These are phyloP conservation scores for Drosophila triauraria DNA, from an alignment of 1,140 invertebrate species.

Conservation along the genomic window DNA sequence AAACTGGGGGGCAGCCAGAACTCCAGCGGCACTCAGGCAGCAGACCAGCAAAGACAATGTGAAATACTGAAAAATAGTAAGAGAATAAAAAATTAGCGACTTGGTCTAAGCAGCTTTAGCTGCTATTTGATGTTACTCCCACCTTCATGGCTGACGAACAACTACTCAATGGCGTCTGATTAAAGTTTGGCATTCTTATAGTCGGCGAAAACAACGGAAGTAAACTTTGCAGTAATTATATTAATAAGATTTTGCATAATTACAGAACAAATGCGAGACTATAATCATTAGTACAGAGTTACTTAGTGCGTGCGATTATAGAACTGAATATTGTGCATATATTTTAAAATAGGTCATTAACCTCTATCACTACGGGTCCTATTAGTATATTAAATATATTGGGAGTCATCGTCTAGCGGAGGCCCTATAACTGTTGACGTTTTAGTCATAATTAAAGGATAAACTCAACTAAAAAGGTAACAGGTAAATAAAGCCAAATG, in stretches of 20 bases:
- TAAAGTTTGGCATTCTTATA: conserved; percentile 29
- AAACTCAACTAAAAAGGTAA: too few species aligned
- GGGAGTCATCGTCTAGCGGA: neutral
- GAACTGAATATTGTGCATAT: conserved; percentile 19
- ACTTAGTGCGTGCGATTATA: conserved; percentile 11
- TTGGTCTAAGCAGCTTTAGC: neutral
- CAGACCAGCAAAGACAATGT: conserved; percentile 25
- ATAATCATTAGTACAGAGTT: conserved; percentile 44
- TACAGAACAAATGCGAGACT: conserved; percentile 41
- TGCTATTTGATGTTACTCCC: neutral
- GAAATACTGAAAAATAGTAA: conserved; percentile 9
- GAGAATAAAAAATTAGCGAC: neutral
- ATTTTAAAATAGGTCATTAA: conserved; percentile 11
- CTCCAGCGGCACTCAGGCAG: conserved; percentile 21
- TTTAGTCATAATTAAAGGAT: too few species aligned
- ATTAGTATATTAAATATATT: neutral
- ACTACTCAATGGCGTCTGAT: conserved; percentile 32
- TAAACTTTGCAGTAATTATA: conserved; percentile 49
- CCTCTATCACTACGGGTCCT: neutral
- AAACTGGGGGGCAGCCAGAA: conserved; percentile 51
- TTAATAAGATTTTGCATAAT: conserved; percentile 56
- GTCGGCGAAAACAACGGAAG: conserved; percentile 50
- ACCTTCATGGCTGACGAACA: conserved; percentile 60
- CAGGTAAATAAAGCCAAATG: too few species aligned
- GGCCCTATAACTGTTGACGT: neutral